Base-by-base conservation (phyloP, 1,140 invertebrate species). In the Acromyrmex charruanus region DNA sequence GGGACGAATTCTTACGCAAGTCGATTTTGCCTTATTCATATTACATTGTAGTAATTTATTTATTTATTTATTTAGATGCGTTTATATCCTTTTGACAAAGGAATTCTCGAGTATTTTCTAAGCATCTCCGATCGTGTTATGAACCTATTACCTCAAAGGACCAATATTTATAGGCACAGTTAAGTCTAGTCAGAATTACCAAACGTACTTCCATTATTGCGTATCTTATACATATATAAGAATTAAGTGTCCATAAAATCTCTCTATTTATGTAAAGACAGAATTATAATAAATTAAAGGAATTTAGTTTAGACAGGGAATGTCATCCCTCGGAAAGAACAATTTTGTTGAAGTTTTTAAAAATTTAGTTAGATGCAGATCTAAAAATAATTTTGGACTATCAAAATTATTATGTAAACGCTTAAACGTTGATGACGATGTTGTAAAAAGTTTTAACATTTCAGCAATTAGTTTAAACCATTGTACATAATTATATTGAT, bases 161-260 rank as follows among this genome's bases (percentile, higher is more conserved):
- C 92, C 92, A 93, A 92, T 90, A 63, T 89, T 61, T 55, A 81
- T 69, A 61, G 39, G 4, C 16, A 84, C 74, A 91, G 86, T 93
- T 90, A 90, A 90, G 82, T 87, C 88, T 92, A 93, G 92, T 92
- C 91, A 87, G 77, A 66, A 51, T 53, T 86, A 82, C 86, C 88
- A 77, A 77, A 77, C n/a, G 66, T 69, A 69, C 82, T 71, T 85
- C 80, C 77, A 81, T 49, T 61, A 21, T 85, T 31, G 44, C 12
- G 51, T 88, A 85, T 49, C 68, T 68, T 82, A 61, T 31, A 25
- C 55, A 55, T 55, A n/a, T 55, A 51, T 16, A 51, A 14, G 28
- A 10, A 25, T 14, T 9, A 21, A 61, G 44, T 61, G 28, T 69
- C 55, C 66, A 63, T 86, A 49, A 86, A 58, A 35, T 74, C 39